These are phyloP conservation scores for Podilymbus podiceps DNA, from an alignment of 2,113 vertebrate species.

Conservation along the genomic window DNA sequence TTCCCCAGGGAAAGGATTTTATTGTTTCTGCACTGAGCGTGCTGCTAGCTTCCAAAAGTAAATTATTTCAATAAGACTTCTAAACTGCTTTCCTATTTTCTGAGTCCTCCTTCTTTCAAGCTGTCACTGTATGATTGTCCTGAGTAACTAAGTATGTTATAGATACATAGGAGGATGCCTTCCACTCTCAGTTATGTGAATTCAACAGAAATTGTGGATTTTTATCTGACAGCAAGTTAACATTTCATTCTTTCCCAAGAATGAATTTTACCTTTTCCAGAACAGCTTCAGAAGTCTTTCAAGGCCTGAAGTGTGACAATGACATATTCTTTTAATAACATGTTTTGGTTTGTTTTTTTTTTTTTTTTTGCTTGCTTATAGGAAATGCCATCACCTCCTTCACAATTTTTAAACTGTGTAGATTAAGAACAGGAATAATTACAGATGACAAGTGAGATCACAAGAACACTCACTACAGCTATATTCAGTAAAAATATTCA, in stretches of 20 bases:
- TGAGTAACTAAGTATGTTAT: neutral
- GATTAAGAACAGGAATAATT: slow-evolving; percentile 39
- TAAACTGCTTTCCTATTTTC: slow-evolving; percentile 16
- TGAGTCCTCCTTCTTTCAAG: slow-evolving; percentile 19
- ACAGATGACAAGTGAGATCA: slow-evolving; percentile 14
- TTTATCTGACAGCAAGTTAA: neutral
- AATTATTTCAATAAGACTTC: neutral
- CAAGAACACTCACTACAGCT: neutral
- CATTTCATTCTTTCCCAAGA: neutral
- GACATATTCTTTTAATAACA: slow-evolving; percentile 28
- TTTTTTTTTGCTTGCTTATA: neutral
- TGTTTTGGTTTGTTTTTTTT: neutral
- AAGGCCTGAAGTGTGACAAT: neutral
- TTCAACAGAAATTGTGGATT: neutral
- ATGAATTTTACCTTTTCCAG: neutral
- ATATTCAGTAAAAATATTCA: slow-evolving; percentile 28
- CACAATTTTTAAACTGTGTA: slow-evolving; percentile 10
- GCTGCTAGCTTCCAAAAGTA: neutral
- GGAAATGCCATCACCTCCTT: slow-evolving; percentile 35
- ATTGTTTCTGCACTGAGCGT: neutral
- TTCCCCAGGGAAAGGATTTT: neutral
- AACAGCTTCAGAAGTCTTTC: neutral
- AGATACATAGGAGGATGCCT: neutral
- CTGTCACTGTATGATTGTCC: neutral
- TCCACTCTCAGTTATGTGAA: neutral